Evolutionary conservation across 2,888 invertebrate genomes (phyloP).

Genomic region (Pherbina coryleti): DNA sequence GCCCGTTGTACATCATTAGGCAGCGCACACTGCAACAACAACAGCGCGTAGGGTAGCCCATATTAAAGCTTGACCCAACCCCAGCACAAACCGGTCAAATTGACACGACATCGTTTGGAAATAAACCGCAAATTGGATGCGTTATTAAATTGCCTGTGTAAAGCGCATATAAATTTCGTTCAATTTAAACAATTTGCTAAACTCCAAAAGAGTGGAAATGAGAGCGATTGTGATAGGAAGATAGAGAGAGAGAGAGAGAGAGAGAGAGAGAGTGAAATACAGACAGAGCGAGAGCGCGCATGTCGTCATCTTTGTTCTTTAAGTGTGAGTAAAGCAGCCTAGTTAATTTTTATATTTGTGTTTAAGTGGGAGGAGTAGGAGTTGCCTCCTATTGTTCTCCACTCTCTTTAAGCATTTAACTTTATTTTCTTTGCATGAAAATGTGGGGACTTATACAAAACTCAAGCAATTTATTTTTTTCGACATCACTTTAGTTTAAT

Average conservation of each 20-base stretch:
- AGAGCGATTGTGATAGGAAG: conserved; percentile 16
- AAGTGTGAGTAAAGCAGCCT: no score
- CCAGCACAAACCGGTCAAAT: background rate
- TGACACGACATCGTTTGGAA: conserved; percentile 40
- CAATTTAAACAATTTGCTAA: conserved; percentile 63
- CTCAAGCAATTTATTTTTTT: background rate
- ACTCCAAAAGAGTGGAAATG: conserved; percentile 45
- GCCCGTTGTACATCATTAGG: conserved; percentile 21
- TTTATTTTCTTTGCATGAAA: background rate
- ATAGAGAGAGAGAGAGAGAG: conserved; percentile 8
- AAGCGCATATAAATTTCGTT: conserved; percentile 66
- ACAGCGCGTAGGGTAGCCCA: background rate
- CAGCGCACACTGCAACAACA: background rate
- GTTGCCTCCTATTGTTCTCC: background rate
- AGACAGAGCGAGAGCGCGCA: conserved; percentile 6
- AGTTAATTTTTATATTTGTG: no score
- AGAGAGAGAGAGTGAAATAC: conserved; percentile 3
- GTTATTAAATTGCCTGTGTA: conserved; percentile 69
- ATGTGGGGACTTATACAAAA: background rate
- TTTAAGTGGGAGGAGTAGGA: no score
- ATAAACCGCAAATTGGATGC: conserved; percentile 69
- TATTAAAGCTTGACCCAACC: background rate
- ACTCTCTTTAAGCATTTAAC: background rate
- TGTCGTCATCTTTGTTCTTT: background rate
- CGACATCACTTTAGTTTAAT: background rate